Conservation (phyloP, 2,113 vertebrate genomes). For the Sitta europaea region DNA sequence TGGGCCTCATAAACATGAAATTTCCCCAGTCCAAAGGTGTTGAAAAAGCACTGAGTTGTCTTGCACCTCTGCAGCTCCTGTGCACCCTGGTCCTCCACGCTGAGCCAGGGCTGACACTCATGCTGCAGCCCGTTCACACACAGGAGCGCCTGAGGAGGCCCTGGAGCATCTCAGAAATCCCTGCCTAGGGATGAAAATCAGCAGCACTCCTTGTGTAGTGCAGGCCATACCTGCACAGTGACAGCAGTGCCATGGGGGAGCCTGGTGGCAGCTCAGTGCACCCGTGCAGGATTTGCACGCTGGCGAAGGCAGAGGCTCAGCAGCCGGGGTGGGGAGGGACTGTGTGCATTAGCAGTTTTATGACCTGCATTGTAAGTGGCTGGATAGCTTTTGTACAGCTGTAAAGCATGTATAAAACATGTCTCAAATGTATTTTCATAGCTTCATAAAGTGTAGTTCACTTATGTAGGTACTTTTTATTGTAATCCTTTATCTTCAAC, state of each 20-base stretch:
- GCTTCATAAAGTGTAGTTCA: conserved; percentile 63
- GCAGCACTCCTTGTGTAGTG: accelerated
- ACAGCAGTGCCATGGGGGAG: not conserved
- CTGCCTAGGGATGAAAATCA: not conserved
- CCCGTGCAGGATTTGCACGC: not conserved
- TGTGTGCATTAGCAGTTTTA: conserved; percentile 50
- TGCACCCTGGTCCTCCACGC: accelerated
- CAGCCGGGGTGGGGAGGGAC: not conserved
- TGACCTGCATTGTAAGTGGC: conserved; percentile 31
- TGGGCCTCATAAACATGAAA: not conserved
- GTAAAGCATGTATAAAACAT: conserved; percentile 69
- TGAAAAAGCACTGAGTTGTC: not conserved
- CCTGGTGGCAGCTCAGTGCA: accelerated
- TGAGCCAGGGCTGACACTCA: accelerated
- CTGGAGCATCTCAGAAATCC: not conserved
- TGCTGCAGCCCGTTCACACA: not conserved
- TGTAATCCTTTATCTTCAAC: conserved; percentile 68
- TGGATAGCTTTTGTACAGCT: conserved; percentile 65
- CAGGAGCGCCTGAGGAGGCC: accelerated
- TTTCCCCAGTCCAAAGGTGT: not conserved
- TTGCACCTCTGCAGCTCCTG: not conserved
- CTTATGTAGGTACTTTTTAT: conserved; percentile 41
- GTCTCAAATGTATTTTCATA: conserved; percentile 66
- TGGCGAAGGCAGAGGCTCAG: not conserved
- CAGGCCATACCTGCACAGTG: not conserved